Evolutionary conservation across 1,140 invertebrate genomes (phyloP).

Genomic region (Ceratoteleas bidentatus): DNA sequence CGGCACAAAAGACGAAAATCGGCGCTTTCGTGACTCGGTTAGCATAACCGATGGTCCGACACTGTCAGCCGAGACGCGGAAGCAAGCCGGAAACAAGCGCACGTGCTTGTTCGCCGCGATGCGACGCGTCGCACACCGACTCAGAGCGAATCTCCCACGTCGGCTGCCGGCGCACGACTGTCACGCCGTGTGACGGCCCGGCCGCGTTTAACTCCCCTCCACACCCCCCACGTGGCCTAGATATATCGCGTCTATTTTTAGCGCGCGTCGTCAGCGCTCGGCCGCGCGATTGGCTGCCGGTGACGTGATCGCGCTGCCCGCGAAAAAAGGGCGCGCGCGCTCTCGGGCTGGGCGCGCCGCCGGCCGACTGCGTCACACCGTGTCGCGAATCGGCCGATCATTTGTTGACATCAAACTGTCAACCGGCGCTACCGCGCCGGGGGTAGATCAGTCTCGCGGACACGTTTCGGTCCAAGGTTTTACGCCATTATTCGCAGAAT

Average conservation of each 20-base stretch:
- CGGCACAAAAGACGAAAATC: neutral
- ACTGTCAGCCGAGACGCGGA: slow-evolving; percentile 20
- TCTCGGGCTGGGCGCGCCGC: slow-evolving; percentile 35
- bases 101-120: slow-evolving; percentile 17
- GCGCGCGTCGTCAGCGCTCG: slow-evolving; percentile 13
- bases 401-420: slow-evolving; percentile 63
- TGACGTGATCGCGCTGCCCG: slow-evolving; percentile 43
- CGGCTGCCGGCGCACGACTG: slow-evolving; percentile 45
- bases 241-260: slow-evolving; percentile 58
- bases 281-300: slow-evolving; percentile 19
- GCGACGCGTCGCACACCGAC: neutral
- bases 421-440: slow-evolving; percentile 20
- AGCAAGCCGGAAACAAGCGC: slow-evolving; percentile 24
- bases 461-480: neutral
- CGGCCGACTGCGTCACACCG: neutral
- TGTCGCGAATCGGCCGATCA: slow-evolving; percentile 21
- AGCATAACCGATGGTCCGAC: slow-evolving; percentile 8
- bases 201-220: slow-evolving; percentile 38
- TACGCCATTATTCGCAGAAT: too few species aligned
- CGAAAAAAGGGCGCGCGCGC: slow-evolving; percentile 30
- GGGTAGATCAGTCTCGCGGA: slow-evolving; percentile 5
- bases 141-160: neutral
- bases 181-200: slow-evolving; percentile 32
- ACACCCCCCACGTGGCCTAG: slow-evolving; percentile 55
- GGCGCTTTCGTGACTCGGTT: slow-evolving; percentile 1